phyloP scores from a whole-genome alignment of 1,140 invertebrate genomes.

The Leptinotarsa lineolata region DNA sequence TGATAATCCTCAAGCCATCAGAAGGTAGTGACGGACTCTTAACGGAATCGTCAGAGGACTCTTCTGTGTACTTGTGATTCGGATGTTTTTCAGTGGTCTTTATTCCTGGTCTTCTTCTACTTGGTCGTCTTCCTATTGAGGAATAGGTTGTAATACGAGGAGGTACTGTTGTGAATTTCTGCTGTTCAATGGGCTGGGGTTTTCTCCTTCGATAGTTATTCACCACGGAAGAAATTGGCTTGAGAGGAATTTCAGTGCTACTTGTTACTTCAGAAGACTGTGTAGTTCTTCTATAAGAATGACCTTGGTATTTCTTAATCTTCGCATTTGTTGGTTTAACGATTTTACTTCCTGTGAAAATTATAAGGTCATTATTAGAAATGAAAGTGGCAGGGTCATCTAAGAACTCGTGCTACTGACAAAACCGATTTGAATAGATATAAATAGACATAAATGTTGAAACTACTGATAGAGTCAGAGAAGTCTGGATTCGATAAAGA shows the following conservation, averaged over 20 bases:
- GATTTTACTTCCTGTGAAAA: background rate
- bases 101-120: slow-evolving; percentile 28
- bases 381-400: too few relatives aligned
- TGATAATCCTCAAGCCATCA: slow-evolving; percentile 30
- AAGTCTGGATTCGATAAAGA: too few relatives aligned
- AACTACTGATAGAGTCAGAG: too few relatives aligned
- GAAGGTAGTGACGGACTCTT: slow-evolving; percentile 13
- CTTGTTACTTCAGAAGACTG: background rate
- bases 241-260: background rate
- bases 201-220: background rate
- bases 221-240: background rate
- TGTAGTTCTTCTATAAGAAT: slow-evolving; percentile 1
- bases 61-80: slow-evolving; percentile 37
- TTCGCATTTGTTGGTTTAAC: background rate
- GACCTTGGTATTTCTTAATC: background rate
- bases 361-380: background rate
- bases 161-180: slow-evolving; percentile 10
- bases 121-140: slow-evolving; percentile 21
- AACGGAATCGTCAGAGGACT: background rate
- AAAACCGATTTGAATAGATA: too few relatives aligned
- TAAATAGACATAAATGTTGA: too few relatives aligned
- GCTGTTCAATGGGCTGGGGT: slow-evolving; percentile 13
- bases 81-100: slow-evolving; percentile 33
- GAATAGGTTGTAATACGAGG: slow-evolving; percentile 5
- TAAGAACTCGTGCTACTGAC: too few relatives aligned